Base-by-base conservation (phyloP, 2,797 vertebrate species). In the Gymnothorax javanicus region DNA sequence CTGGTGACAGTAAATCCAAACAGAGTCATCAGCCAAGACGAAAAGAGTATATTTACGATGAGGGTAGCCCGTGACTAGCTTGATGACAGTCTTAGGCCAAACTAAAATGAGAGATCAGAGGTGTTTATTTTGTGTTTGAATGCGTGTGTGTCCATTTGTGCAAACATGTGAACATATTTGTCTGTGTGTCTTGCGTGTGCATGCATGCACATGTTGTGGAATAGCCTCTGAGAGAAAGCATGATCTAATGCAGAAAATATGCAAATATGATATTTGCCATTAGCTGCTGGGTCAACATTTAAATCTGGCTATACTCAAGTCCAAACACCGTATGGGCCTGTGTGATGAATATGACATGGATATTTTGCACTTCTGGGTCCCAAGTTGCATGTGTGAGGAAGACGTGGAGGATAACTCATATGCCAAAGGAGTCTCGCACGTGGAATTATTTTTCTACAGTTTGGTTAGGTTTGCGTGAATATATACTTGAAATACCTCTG, bases 1-100 rank as follows among this genome's bases (percentile, higher is more conserved):
- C 82, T 75, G 43, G 90, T 90, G 27, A 57, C 77, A 50, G 83
- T 91, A 52, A 91, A 92, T 87, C 90, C 87, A 89, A 90, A 90
- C 62, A 84, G 89, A 91, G 90, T 87, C 85, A 75, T 90, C 82
- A 12, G 43, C 62, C 71, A 79, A 89, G 83, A 88, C 87, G 69
- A 25, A 85, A 88, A 57, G 79, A 82, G 67, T 86, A 91, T 89
- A 87, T 89, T 83, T 59, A 82, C 64, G 73, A 71, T 43, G 75
- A 90, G 83, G 84, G 88, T 83, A 91, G 87, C 62, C 84, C 71
- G 81, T 7, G 77, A 73, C 25, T 17, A 33, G 33, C 33, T 43
- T 43, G 58, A 84, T 60, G 57, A 58, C 9, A 12, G 17, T 20
- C n/a, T 62, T 12, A 75, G 20, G 52, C 7, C 50, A 54, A 0